Evolutionary conservation across 2,888 invertebrate genomes (phyloP).

Genomic region (Nephrotoma flavescens): DNA sequence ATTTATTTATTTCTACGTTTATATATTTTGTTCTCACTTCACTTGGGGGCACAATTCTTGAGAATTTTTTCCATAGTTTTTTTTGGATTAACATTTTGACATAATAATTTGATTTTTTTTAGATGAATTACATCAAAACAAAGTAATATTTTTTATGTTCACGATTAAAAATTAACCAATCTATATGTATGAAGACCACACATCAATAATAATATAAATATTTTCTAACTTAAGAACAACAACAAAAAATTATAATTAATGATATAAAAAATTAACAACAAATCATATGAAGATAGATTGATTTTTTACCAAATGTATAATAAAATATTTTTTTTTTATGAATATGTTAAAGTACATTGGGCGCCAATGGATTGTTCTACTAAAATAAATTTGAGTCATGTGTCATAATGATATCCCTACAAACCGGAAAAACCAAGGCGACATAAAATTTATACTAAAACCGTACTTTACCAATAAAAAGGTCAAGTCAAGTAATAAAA

Average conservation of each 20-base stretch:
- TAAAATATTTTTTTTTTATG: not conserved
- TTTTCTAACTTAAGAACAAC: not conserved
- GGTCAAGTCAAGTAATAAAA: not conserved
- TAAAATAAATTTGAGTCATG: not conserved
- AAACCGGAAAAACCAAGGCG: not conserved
- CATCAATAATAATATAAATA: not conserved
- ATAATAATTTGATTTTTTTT: not conserved
- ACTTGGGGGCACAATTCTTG: not conserved
- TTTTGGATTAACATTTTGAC: not conserved
- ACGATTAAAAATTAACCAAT: not conserved
- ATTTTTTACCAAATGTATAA: not conserved
- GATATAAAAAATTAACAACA: not conserved
- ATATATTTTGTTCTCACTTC: not conserved
- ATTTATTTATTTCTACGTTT: not conserved
- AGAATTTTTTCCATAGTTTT: not conserved
- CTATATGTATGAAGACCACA: not conserved
- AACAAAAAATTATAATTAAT: not conserved
- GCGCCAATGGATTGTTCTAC: not conserved
- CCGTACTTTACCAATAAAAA: not conserved
- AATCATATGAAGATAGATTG: not conserved
- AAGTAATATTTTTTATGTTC: not conserved
- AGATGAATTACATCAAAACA: not conserved
- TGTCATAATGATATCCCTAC: not conserved
- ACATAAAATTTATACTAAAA: not conserved
- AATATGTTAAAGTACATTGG: not conserved